Conservation (phyloP, 2,888 invertebrate species). For the Scrobipalpa atriplicella region DNA sequence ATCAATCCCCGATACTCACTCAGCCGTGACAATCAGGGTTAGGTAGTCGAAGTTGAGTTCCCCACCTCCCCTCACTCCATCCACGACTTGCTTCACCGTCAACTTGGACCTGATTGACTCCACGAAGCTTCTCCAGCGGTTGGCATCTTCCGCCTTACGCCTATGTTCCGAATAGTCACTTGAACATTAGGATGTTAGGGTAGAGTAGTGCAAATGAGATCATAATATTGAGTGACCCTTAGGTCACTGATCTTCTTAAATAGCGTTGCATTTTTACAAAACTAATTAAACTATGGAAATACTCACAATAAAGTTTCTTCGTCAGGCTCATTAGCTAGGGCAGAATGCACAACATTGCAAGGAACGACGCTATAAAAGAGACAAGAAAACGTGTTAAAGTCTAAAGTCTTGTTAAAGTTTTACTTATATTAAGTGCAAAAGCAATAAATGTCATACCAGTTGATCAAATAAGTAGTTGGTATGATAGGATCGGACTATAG, state of each 20-base stretch:
- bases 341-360: conserved; percentile 82
- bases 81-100: conserved; percentile 92
- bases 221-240: too few relatives aligned
- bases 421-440: too few relatives aligned
- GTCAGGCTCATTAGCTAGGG: conserved; percentile 54
- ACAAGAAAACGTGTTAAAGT: too few relatives aligned
- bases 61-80: conserved; percentile 89
- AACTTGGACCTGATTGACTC: conserved; percentile 90
- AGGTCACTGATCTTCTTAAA: too few relatives aligned
- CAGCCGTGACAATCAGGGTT: conserved; percentile 90
- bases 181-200: conserved; percentile 13
- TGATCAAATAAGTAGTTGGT: too few relatives aligned
- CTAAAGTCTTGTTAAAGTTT: too few relatives aligned
- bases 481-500: too few relatives aligned
- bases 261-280: too few relatives aligned
- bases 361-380: conserved; percentile 81
- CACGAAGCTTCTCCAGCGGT: conserved; percentile 87
- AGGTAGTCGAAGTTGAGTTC: conserved; percentile 92
- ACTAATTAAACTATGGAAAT: neutral
- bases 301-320: conserved; percentile 69
- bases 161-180: conserved; percentile 46
- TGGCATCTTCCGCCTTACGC: conserved; percentile 78
- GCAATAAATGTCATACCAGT: too few relatives aligned
- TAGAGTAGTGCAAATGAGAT: neutral
- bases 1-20: conserved; percentile 82